phyloP scores from a whole-genome alignment of 2,797 vertebrate species.

The Cossypha caffra region DNA sequence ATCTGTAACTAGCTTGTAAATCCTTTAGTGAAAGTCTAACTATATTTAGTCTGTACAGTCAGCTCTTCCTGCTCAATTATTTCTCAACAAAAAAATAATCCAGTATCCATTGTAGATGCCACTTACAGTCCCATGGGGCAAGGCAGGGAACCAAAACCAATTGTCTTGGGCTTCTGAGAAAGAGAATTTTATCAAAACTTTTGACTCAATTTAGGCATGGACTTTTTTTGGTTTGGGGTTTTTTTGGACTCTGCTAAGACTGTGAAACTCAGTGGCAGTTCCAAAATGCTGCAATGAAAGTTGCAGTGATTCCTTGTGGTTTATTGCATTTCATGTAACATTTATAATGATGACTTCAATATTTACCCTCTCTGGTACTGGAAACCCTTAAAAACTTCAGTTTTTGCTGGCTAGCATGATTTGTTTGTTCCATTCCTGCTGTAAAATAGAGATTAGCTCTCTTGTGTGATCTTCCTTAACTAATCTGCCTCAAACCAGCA shows the following conservation, averaged over 20 bases:
- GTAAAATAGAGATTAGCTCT: neutral
- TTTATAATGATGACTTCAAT: neutral
- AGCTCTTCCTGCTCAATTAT: neutral
- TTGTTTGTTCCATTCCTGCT: neutral
- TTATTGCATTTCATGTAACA: neutral
- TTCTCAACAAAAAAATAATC: neutral
- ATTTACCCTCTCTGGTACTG: neutral
- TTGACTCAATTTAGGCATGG: neutral
- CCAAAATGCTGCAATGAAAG: neutral
- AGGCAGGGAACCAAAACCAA: neutral
- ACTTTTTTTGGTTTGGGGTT: neutral
- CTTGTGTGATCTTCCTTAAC: neutral
- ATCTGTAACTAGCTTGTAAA: neutral
- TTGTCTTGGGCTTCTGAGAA: neutral
- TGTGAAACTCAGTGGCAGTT: neutral
- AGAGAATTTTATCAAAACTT: neutral
- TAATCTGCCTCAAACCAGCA: conserved; percentile 13
- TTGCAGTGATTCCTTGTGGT: neutral
- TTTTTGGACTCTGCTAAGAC: neutral
- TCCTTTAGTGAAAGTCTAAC: neutral
- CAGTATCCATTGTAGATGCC: neutral
- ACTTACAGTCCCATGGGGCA: neutral
- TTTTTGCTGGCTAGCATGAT: neutral
- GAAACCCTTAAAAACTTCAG: neutral
- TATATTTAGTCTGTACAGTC: neutral